These are phyloP conservation scores for Isurus oxyrinchus DNA, from an alignment of 2,113 vertebrate genomes.

Conservation along the genomic window DNA sequence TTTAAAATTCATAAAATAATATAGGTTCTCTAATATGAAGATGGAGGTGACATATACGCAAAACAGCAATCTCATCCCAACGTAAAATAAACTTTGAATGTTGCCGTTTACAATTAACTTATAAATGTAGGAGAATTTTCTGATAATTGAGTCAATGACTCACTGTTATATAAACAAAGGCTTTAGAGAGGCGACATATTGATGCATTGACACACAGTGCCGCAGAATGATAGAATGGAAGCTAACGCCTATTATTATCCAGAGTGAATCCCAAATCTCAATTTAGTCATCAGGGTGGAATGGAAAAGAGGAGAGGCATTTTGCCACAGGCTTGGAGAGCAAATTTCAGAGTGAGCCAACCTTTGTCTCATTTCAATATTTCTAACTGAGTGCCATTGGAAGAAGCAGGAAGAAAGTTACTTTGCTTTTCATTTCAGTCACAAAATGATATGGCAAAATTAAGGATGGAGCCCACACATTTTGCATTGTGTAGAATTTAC, in stretches of 20 bases:
- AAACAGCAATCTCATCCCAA: not conserved
- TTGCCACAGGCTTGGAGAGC: not conserved
- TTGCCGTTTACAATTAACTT: not conserved
- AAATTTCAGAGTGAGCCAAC: not conserved
- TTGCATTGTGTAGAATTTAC: not conserved
- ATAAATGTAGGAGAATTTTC: not conserved
- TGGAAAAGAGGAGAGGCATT: not conserved
- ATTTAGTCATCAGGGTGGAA: constrained; percentile 14
- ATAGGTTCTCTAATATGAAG: not conserved
- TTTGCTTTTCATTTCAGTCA: not conserved
- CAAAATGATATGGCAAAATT: not conserved
- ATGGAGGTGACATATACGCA: not conserved
- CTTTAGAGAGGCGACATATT: not conserved
- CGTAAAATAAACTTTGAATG: not conserved
- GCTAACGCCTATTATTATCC: not conserved
- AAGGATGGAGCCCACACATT: not conserved
- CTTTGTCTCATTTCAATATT: not conserved
- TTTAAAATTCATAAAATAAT: not conserved
- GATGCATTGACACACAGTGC: not conserved
- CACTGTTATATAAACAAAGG: not conserved
- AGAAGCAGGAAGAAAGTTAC: not conserved
- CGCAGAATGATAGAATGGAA: not conserved
- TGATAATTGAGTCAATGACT: not conserved
- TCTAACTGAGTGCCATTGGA: not conserved
- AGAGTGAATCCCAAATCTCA: constrained; percentile 2